These are phyloP conservation scores for Meghimatium bilineatum DNA, from an alignment of 2,888 invertebrate species.

Conservation along the genomic window DNA sequence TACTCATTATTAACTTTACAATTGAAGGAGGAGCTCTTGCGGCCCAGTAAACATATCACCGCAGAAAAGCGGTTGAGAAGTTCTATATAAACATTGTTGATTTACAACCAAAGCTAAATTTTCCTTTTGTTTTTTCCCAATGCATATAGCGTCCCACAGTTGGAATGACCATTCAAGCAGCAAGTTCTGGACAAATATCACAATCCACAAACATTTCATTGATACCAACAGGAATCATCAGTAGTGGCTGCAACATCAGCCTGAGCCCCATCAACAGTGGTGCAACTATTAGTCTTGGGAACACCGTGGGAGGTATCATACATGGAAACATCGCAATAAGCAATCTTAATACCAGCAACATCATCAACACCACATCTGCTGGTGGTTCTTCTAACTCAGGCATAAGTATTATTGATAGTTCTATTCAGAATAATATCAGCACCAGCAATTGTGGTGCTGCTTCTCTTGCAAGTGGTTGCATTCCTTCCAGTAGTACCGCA, in stretches of 20 bases:
- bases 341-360: conserved; percentile 3
- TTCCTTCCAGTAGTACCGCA: conserved; percentile 25
- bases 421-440: not conserved
- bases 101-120: not conserved
- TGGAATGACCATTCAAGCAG: conserved; percentile 42
- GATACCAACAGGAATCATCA: conserved; percentile 40
- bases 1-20: too few species aligned
- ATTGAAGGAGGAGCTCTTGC: too few species aligned
- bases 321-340: conserved; percentile 35
- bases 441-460: not conserved
- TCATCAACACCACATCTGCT: not conserved
- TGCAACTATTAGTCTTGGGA: conserved; percentile 12
- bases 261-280: conserved; percentile 34
- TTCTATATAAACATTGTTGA: too few species aligned
- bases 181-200: conserved; percentile 8
- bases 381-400: not conserved
- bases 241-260: conserved; percentile 40
- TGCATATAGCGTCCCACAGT: conserved; percentile 42
- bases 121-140: not conserved
- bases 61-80: too few species aligned
- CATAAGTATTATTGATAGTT: not conserved
- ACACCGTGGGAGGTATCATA: conserved; percentile 20
- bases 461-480: not conserved
- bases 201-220: conserved; percentile 40
- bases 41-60: too few species aligned